Conservation (phyloP, 2,888 invertebrate species). For the Cephus nigrinus region DNA sequence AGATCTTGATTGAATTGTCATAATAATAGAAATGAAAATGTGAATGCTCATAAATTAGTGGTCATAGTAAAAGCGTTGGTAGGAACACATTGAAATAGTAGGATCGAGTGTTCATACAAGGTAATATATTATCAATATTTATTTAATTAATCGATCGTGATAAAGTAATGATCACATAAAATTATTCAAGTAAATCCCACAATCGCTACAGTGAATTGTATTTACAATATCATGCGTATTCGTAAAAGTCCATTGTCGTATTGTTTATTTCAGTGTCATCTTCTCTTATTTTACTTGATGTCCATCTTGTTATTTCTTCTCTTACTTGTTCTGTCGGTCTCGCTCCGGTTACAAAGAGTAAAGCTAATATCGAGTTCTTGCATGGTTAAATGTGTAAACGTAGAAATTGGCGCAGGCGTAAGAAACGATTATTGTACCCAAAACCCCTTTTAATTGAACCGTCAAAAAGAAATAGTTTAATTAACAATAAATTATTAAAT, state of each 20-base stretch:
- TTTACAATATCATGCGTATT: conserved; percentile 50
- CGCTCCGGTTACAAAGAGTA: background rate
- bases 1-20: background rate
- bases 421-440: conserved; percentile 55
- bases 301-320: background rate
- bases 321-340: conserved; percentile 10
- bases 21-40: background rate
- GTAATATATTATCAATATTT: conserved; percentile 54
- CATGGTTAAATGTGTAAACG: conserved; percentile 18
- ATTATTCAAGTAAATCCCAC: conserved; percentile 50
- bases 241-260: conserved; percentile 25
- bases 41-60: background rate
- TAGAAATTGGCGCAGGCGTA: conserved; percentile 26
- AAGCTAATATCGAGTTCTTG: conserved; percentile 9
- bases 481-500: conserved; percentile 66
- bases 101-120: conserved; percentile 6
- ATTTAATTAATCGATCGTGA: conserved; percentile 57
- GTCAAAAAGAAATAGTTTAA: conserved; percentile 43
- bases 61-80: background rate
- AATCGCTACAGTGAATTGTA: conserved; percentile 51
- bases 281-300: conserved; percentile 1
- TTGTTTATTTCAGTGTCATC: conserved; percentile 1
- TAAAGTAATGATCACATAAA: conserved; percentile 63
- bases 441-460: conserved; percentile 48
- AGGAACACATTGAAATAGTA: background rate